These are phyloP conservation scores for Melieria picta DNA, from an alignment of 2,888 invertebrate species.

Conservation along the genomic window DNA sequence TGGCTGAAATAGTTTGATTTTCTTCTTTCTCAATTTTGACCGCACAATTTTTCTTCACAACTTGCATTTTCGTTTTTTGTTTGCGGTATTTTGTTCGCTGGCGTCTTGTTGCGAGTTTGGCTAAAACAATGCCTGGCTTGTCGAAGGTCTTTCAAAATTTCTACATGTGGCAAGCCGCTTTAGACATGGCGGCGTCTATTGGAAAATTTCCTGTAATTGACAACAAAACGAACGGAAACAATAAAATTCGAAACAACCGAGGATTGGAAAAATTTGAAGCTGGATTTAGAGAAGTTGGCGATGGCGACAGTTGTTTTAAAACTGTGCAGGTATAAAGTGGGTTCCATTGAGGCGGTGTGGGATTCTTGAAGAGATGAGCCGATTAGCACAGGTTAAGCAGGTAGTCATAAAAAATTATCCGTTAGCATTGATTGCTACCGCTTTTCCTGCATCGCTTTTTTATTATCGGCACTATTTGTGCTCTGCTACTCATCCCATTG, in stretches of 20 bases:
- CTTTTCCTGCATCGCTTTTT: too few relatives aligned
- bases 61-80: constrained; percentile 25
- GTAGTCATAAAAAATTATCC: too few relatives aligned
- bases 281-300: too few relatives aligned
- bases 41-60: neutral
- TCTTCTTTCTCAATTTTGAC: neutral
- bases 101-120: neutral
- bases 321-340: too few relatives aligned
- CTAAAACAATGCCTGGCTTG: too few relatives aligned
- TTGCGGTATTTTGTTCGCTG: neutral
- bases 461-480: too few relatives aligned
- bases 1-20: neutral
- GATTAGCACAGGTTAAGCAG: too few relatives aligned
- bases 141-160: neutral
- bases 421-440: too few relatives aligned
- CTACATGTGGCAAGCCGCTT: constrained; percentile 3
- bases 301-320: too few relatives aligned
- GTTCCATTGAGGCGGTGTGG: too few relatives aligned
- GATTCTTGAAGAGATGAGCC: too few relatives aligned
- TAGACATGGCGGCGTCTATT: constrained; percentile 30
- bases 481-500: too few relatives aligned
- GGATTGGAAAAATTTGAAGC: neutral
- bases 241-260: neutral
- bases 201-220: neutral
- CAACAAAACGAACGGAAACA: constrained; percentile 14